Evolutionary conservation across 1,140 invertebrate genomes (phyloP).

Genomic region (Bombus polaris): DNA sequence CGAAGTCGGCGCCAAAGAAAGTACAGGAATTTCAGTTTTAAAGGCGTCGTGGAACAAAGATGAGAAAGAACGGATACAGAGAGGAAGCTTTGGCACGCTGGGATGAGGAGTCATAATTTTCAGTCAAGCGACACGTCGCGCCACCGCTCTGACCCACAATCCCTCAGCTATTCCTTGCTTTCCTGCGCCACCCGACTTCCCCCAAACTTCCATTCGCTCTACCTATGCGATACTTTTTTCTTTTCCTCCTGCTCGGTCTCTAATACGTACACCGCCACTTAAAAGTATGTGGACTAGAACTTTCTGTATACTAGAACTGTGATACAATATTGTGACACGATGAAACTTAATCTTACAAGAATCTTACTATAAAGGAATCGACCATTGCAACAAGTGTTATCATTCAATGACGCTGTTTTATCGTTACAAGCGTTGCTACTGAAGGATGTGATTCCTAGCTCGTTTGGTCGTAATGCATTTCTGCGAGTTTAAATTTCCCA

Average conservation of each 20-base stretch:
- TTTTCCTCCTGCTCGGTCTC: neutral
- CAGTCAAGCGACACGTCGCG: slow-evolving; percentile 70
- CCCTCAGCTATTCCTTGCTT: neutral
- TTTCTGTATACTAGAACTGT: no score
- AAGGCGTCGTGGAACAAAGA: slow-evolving; percentile 50
- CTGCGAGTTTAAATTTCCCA: no score
- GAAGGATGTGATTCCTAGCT: no score
- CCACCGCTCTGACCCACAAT: slow-evolving; percentile 67
- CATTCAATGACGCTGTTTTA: no score
- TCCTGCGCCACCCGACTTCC: neutral
- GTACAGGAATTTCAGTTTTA: slow-evolving; percentile 58
- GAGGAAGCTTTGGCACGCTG: slow-evolving; percentile 60
- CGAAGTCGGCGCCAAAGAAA: slow-evolving; percentile 42
- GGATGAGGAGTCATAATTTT: slow-evolving; percentile 79
- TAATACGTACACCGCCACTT: no score
- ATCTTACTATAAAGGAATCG: no score
- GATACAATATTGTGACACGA: no score
- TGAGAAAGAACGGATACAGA: neutral
- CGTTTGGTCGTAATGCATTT: no score
- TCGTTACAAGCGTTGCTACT: no score
- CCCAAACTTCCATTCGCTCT: slow-evolving; percentile 51
- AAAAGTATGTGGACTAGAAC: no score
- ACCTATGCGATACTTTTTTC: slow-evolving; percentile 38
- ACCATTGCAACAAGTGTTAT: no score
- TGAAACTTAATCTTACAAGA: no score